phyloP scores from a whole-genome alignment of 2,888 invertebrate species.

The Strigamia crassipes region DNA sequence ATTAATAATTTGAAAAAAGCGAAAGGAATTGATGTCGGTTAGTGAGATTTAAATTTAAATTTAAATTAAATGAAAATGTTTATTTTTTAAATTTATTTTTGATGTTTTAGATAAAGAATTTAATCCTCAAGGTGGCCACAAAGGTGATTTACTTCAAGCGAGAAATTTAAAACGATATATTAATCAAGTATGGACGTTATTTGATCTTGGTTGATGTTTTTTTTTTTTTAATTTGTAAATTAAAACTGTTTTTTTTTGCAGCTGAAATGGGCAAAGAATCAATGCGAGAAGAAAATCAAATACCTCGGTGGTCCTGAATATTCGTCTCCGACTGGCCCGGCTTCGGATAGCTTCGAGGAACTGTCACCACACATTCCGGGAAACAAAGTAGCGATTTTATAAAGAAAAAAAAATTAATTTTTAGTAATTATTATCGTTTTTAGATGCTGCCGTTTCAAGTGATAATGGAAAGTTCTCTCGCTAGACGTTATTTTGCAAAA shows the following conservation, averaged over 20 bases:
- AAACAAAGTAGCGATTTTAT: conserved; percentile 51
- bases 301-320: conserved; percentile 76
- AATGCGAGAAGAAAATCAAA: conserved; percentile 77
- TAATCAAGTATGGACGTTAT: conserved; percentile 61
- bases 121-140: conserved; percentile 66
- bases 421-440: conserved; percentile 49
- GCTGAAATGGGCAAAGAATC: conserved; percentile 76
- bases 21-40: conserved; percentile 63
- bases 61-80: no score
- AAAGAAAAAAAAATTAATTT: neutral
- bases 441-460: conserved; percentile 73
- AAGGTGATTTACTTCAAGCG: conserved; percentile 76
- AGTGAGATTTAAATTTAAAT: no score
- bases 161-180: conserved; percentile 83
- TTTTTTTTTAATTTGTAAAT: neutral
- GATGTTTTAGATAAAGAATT: conserved; percentile 62
- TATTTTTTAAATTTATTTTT: neutral
- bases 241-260: conserved; percentile 59
- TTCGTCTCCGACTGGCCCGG: conserved; percentile 49
- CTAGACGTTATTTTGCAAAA: conserved; percentile 77
- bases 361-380: conserved; percentile 52
- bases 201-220: neutral
- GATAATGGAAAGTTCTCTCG: conserved; percentile 77
- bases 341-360: conserved; percentile 9
- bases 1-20: conserved; percentile 86